Conservation (phyloP, 2,888 invertebrate genomes). For the Eucriotettix oculatus region DNA sequence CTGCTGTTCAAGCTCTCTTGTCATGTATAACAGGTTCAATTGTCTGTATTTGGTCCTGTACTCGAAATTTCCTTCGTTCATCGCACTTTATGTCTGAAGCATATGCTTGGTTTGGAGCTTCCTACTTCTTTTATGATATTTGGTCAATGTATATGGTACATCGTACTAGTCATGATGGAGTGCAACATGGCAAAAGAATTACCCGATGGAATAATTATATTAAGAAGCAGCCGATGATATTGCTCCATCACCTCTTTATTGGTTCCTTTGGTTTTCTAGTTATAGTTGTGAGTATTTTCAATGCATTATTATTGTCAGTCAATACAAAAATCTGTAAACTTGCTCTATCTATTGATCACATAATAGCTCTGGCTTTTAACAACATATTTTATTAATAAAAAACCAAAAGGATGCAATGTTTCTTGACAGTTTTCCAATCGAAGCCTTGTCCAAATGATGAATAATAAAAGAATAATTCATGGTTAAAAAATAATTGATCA, state of each 20-base stretch:
- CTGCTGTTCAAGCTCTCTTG: constrained; percentile 51
- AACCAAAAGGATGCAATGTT: too few relatives aligned
- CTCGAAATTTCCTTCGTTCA: constrained; percentile 45
- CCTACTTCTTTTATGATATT: constrained; percentile 63
- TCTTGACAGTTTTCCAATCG: too few relatives aligned
- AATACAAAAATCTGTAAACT: too few relatives aligned
- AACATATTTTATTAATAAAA: too few relatives aligned
- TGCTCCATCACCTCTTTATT: constrained; percentile 57
- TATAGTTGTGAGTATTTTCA: constrained; percentile 44
- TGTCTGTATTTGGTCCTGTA: constrained; percentile 50
- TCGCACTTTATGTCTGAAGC: constrained; percentile 58
- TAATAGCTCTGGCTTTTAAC: too few relatives aligned
- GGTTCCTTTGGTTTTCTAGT: constrained; percentile 57
- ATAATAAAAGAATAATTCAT: too few relatives aligned
- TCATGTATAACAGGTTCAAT: constrained; percentile 48
- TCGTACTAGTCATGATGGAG: constrained; percentile 11
- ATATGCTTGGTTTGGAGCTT: constrained; percentile 64
- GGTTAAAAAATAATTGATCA: too few relatives aligned
- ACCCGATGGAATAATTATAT: constrained; percentile 19
- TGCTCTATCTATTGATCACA: too few relatives aligned
- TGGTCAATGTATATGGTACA: constrained; percentile 66
- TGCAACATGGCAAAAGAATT: constrained; percentile 1
- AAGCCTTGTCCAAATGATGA: too few relatives aligned
- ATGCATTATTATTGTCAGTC: too few relatives aligned
- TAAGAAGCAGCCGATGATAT: constrained; percentile 48